These are phyloP conservation scores for Eupithecia centaureata DNA, from an alignment of 2,888 invertebrate species.

Conservation along the genomic window DNA sequence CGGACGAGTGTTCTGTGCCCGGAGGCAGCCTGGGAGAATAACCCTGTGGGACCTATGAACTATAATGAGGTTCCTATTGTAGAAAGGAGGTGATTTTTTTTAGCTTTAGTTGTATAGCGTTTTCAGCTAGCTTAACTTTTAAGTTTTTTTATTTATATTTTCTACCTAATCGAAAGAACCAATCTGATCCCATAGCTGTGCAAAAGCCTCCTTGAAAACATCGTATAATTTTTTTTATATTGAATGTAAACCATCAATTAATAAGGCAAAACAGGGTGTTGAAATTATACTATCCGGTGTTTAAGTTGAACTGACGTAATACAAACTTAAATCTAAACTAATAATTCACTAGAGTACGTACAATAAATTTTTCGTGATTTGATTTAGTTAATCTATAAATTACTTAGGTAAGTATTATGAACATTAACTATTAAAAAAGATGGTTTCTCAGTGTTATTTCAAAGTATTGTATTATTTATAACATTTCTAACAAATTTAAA, in stretches of 20 bases:
- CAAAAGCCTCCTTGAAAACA: background rate
- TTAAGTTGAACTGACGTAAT: constrained; percentile 35
- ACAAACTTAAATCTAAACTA: constrained; percentile 39
- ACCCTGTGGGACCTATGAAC: constrained; percentile 41
- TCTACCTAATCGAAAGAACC: background rate
- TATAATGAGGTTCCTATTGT: constrained; percentile 43
- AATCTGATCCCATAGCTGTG: background rate
- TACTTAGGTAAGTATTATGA: constrained; percentile 53
- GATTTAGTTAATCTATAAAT: constrained; percentile 32
- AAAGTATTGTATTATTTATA: constrained; percentile 35
- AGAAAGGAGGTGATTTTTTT: constrained; percentile 21
- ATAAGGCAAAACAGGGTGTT: constrained; percentile 66
- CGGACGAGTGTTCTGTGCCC: constrained; percentile 62
- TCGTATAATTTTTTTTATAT: constrained; percentile 44
- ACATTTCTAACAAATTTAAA: constrained; percentile 46
- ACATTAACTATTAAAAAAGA: constrained; percentile 48
- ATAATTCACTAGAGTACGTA: constrained; percentile 32
- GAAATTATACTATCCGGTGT: constrained; percentile 34
- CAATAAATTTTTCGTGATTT: constrained; percentile 14
- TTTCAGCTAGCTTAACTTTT: background rate
- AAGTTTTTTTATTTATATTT: background rate
- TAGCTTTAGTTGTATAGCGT: background rate
- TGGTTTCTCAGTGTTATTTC: constrained; percentile 51
- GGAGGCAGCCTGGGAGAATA: constrained; percentile 69
- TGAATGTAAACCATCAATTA: constrained; percentile 68